Evolutionary conservation across 1,140 invertebrate species (phyloP).

Genomic region (Phenacoccus solenopsis): DNA sequence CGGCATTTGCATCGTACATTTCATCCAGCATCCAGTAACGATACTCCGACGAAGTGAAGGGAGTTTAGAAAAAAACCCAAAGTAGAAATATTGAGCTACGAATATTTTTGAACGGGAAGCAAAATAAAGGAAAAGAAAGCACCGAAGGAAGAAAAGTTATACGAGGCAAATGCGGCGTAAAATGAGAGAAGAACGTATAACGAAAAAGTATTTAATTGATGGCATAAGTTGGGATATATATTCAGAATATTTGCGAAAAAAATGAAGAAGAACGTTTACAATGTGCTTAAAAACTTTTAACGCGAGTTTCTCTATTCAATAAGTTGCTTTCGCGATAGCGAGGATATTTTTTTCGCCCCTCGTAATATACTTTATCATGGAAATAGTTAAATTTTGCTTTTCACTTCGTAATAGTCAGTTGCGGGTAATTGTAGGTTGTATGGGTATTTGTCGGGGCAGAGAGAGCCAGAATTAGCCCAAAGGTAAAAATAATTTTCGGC

Average conservation of each 20-base stretch:
- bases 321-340: not conserved
- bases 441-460: too few relatives aligned
- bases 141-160: not conserved
- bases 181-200: not conserved
- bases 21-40: too few relatives aligned
- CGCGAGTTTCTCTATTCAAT: conserved; percentile 1
- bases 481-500: too few relatives aligned
- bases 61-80: not conserved
- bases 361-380: not conserved
- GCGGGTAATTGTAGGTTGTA: not conserved
- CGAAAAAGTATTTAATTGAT: not conserved
- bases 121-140: not conserved
- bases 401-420: not conserved
- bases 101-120: not conserved
- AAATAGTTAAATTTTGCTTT: not conserved
- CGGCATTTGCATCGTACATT: not conserved
- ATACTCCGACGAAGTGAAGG: not conserved
- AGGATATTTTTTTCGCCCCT: too few relatives aligned
- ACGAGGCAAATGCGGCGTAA: not conserved
- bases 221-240: not conserved
- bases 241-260: not conserved
- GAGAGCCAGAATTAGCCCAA: too few relatives aligned
- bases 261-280: conserved; percentile 2
- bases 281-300: not conserved
- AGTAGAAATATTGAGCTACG: not conserved